A percentile compares a stretch with the other conserved stretches of the same genome.
Conservation (phyloP, 2,797 vertebrate species). For the Masticophis lateralis region DNA sequence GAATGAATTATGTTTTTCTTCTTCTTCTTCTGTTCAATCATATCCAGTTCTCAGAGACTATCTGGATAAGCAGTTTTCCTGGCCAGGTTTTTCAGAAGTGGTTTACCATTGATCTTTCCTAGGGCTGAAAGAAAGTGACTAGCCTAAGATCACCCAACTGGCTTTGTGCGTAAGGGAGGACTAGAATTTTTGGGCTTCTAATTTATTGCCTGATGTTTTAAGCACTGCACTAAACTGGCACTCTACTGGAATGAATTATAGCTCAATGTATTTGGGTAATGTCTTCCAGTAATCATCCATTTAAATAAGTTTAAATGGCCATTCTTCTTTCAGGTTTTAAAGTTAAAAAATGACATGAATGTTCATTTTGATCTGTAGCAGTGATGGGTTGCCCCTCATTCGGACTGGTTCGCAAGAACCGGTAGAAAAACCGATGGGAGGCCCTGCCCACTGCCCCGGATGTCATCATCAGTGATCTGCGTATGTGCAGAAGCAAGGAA, state of each 20-base stretch:
- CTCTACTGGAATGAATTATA: not conserved
- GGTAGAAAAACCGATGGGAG: too few relatives aligned
- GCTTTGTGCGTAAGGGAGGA: not conserved
- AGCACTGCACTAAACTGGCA: not conserved
- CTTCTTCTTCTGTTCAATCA: not conserved
- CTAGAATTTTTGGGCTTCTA: not conserved
- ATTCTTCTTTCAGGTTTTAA: not conserved
- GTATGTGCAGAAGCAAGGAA: too few relatives aligned
- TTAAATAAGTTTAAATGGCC: not conserved
- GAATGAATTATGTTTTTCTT: not conserved
- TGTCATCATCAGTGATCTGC: too few relatives aligned
- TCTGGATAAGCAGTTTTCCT: not conserved
- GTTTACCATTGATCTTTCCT: not conserved
- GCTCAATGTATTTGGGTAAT: not conserved
- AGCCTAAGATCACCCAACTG: not conserved
- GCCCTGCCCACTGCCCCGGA: too few relatives aligned
- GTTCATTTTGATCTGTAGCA: not conserved
- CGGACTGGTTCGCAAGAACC: too few relatives aligned
- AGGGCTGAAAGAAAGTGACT: not conserved
- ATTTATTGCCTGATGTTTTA: not conserved
- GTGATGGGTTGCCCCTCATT: too few relatives aligned
- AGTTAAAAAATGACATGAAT: not conserved
- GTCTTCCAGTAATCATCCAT: not conserved
- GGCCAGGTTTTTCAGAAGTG: not conserved
- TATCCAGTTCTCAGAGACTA: not conserved